A percentile compares a stretch with the other conserved stretches of the same genome.
Conservation (phyloP, 2,888 invertebrate genomes). For the Yponomeuta evonymella region DNA sequence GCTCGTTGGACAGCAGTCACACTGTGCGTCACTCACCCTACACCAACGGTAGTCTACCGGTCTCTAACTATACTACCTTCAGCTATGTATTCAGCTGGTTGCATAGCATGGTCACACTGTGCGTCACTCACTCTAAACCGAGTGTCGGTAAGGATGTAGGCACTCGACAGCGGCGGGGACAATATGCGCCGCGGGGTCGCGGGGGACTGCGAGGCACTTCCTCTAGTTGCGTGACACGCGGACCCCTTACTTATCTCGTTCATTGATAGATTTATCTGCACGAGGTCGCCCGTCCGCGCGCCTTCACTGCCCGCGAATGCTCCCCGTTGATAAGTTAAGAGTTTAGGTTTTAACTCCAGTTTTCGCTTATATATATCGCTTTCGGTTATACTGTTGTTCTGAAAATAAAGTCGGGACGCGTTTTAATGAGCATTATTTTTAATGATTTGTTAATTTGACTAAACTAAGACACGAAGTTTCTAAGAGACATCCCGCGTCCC, state of each 20-base stretch:
- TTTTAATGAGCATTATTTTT: no score
- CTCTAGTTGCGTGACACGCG: conserved; percentile 62
- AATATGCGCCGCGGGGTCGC: neutral
- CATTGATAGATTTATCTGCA: conserved; percentile 73
- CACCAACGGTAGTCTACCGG: neutral
- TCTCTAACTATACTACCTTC: neutral
- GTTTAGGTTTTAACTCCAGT: neutral
- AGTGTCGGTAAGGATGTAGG: neutral
- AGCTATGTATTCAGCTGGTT: neutral
- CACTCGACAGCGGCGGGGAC: neutral
- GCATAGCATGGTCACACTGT: neutral
- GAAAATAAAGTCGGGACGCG: no score
- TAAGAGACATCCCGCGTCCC: no score
- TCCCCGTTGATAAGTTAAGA: neutral
- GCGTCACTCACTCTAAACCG: neutral
- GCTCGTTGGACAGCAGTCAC: neutral
- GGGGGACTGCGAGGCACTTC: conserved; percentile 44
- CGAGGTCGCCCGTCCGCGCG: conserved; percentile 56
- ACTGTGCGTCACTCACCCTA: neutral
- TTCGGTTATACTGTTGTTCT: no score
- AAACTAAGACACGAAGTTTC: no score
- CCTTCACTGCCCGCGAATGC: conserved; percentile 24
- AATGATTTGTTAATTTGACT: no score
- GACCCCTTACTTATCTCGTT: conserved; percentile 68
- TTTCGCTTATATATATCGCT: no score